Conservation (phyloP, 2,888 invertebrate genomes). For the Apotomis capreana region DNA sequence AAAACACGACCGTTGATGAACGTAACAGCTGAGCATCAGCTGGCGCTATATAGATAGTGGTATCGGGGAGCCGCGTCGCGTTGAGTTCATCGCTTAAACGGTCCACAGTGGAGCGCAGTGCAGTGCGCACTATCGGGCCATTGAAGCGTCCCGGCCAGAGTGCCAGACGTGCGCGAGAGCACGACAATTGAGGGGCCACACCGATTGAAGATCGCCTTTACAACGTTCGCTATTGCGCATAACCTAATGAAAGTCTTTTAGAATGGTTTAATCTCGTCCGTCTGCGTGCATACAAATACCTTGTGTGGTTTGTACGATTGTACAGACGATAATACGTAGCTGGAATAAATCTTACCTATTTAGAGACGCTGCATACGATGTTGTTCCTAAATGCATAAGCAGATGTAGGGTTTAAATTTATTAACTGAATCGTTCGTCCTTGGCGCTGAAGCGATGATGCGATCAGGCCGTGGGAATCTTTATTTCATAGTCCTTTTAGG, state of each 20-base stretch:
- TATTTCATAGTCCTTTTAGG: slow-evolving; percentile 30
- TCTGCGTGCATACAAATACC: slow-evolving; percentile 19
- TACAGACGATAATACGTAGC: slow-evolving; percentile 1
- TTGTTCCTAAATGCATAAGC: slow-evolving; percentile 19
- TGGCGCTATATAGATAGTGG: slow-evolving; percentile 48
- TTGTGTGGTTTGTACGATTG: slow-evolving; percentile 21
- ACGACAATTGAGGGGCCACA: slow-evolving; percentile 68
- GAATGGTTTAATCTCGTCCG: slow-evolving; percentile 37
- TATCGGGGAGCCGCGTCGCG: slow-evolving; percentile 49
- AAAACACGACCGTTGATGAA: slow-evolving; percentile 64
- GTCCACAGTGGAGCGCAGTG: slow-evolving; percentile 46
- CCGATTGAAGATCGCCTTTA: slow-evolving; percentile 60
- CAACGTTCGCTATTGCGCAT: slow-evolving; percentile 56
- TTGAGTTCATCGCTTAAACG: slow-evolving; percentile 74
- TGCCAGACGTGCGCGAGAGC: slow-evolving; percentile 55
- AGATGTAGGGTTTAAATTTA: slow-evolving; percentile 13
- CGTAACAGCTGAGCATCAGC: slow-evolving; percentile 73
- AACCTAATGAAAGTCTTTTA: slow-evolving; percentile 59
- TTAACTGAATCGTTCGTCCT: slow-evolving; percentile 24
- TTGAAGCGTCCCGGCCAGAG: slow-evolving; percentile 52
- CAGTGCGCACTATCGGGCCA: slow-evolving; percentile 54
- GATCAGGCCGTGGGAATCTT: slow-evolving; percentile 39
- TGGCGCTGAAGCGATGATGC: slow-evolving; percentile 21
- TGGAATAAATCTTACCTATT: slow-evolving; percentile 5
- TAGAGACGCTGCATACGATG: slow-evolving; percentile 6